Evolutionary conservation across 2,888 invertebrate genomes (phyloP), one percentile per base, ranked within the genome.

Genomic region (Pristionchus maxplancki): DNA sequence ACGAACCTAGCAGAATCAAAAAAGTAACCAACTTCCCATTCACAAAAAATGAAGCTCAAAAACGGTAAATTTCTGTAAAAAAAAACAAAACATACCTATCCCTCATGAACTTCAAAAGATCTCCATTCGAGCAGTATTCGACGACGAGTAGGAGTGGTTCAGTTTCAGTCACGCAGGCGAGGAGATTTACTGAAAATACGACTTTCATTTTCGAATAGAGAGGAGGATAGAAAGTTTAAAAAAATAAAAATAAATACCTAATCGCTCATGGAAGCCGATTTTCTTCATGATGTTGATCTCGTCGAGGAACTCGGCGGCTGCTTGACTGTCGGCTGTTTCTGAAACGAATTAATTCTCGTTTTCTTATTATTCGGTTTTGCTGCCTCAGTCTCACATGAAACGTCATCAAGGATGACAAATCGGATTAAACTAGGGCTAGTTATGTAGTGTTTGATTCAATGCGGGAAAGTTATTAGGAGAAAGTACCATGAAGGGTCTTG

Each of bases 21-120:
- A n/a, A n/a, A n/a, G n/a, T n/a, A n/a, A n/a, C n/a, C n/a, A n/a
- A n/a, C n/a, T n/a, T n/a, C n/a, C n/a, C n/a, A n/a, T n/a, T n/a
- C n/a, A n/a, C n/a, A n/a, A n/a, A n/a, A n/a, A n/a, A n/a, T n/a
- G n/a, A n/a, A n/a, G n/a, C n/a, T n/a, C n/a, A n/a, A n/a, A n/a
- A n/a, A n/a, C n/a, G n/a, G n/a, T n/a, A n/a, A n/a, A n/a, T n/a
- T n/a, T n/a, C n/a, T n/a, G n/a, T 20, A 20, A 24, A 91, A 90
- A 94, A 93, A 91, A 40, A 13, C 1, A 24, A 74, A 24, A 2
- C 0, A 24, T 90, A 96, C 93, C 98, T 97, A 90, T 97, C 97
- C 89, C 98, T 96, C n/a, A 99, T 95, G 95, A 98, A 99, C 95
- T 99, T 98, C 88, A 98, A 96, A 8, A 99, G 96, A 95, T 99